Conservation (phyloP, 2,113 vertebrate genomes). For the Phocoena phocoena region DNA sequence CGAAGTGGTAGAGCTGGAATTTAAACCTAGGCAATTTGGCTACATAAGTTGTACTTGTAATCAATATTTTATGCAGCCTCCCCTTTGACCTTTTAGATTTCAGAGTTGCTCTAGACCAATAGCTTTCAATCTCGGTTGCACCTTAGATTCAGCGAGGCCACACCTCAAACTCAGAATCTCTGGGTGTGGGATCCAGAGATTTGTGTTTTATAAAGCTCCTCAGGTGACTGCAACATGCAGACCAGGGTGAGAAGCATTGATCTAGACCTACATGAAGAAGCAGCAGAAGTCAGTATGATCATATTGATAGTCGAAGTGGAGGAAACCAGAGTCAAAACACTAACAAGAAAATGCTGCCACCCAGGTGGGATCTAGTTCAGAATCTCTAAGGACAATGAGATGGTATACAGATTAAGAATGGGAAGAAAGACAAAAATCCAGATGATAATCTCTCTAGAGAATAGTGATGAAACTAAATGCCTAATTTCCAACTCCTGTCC, state of each 20-base stretch:
- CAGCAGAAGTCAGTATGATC: neutral
- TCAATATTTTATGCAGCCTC: neutral
- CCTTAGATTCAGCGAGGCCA: neutral
- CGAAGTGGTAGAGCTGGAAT: neutral
- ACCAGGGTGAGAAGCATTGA: neutral
- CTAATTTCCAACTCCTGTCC: neutral
- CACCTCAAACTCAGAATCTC: neutral
- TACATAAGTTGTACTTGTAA: neutral
- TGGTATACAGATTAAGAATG: neutral
- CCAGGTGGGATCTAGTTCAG: neutral
- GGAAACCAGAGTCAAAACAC: neutral
- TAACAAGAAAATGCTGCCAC: neutral
- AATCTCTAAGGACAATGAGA: neutral
- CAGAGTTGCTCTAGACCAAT: neutral
- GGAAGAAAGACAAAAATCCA: neutral
- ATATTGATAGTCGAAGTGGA: neutral
- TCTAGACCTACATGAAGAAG: neutral
- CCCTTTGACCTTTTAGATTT: constrained; percentile 7
- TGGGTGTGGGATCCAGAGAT: neutral
- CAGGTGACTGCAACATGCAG: neutral
- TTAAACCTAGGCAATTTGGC: neutral
- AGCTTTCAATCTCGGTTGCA: neutral
- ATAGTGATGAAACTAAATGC: neutral
- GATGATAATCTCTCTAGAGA: neutral
- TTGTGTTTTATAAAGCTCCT: neutral